Conservation (phyloP, 2,113 vertebrate species). For the Capreolus pygargus region DNA sequence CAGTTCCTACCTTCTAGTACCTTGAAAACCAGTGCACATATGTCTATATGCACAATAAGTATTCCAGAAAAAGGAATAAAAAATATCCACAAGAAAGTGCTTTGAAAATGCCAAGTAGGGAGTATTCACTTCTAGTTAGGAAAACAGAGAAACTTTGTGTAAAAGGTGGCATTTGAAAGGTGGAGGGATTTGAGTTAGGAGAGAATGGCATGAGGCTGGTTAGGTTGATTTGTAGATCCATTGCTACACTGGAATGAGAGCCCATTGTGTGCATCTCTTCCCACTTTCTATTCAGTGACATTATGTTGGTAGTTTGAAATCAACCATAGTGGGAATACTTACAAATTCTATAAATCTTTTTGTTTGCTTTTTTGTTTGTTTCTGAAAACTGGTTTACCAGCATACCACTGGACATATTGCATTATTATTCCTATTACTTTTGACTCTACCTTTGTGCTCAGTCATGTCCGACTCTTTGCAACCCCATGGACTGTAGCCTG, state of each 20-base stretch:
- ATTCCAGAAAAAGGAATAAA: background rate
- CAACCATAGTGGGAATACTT: background rate
- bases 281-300: background rate
- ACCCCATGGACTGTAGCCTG: fast-evolving
- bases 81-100: background rate
- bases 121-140: background rate
- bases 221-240: background rate
- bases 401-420: background rate
- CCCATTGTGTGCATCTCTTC: background rate
- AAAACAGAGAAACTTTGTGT: conserved; percentile 9
- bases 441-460: background rate
- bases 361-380: background rate
- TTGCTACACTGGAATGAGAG: background rate
- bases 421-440: conserved; percentile 11
- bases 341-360: background rate
- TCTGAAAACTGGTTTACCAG: conserved; percentile 11
- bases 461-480: background rate
- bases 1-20: background rate
- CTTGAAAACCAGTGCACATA: background rate
- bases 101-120: background rate
- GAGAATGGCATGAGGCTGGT: background rate
- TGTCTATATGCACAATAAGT: background rate
- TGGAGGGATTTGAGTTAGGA: background rate
- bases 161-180: conserved; percentile 4
- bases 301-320: background rate